Base-by-base conservation (phyloP, 2,113 vertebrate genomes). In the Perccottus glenii region DNA sequence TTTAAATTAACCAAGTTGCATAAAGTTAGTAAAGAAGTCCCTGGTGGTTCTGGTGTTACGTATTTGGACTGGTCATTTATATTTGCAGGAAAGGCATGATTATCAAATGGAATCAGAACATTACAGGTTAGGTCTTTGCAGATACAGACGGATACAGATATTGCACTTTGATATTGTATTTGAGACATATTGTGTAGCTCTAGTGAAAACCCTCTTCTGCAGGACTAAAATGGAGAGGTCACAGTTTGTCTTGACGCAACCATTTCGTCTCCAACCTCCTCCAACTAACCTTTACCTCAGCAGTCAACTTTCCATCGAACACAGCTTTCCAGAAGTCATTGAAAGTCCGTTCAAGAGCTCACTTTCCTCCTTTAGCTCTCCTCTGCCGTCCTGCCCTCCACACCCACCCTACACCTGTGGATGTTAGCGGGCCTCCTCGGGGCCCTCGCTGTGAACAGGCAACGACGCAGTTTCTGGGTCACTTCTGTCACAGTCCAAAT, bases 401-500 rank as follows among this genome's bases (percentile, higher is more conserved):
- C 52, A 33, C 64, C 65, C 44, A n/a, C 8, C 73, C 73, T 40
- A 67, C 76, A 73, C 60, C 47, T 44, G 69, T 53, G 53, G 67
- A 69, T 67, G 78, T 78, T 62, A 55, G 50, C 2, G 4, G 69
- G 44, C 60, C 44, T 81, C 42, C 72, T 60, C 61, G 35, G 53
- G 81, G 65, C 64, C 82, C 84, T 63, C 5, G 14, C 78, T 78
- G 81, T 35, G 86, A 77, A 80, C 75, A 64, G 75, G 78, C 79
- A 73, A 84, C 62, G 78, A 78, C 85, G 80, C 65, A 61, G 50
- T 90, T 89, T 88, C 80, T 88, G 85, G 92, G 88, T 91, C 85
- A 78, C 64, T 64, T 79, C 85, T 88, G 86, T 90, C 86, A 82
- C 64, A 65, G 70, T 78, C 84, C 86, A 90, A 91, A 92, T 90